Percentiles rank a stretch among this genome's conserved stretches.
phyloP scores from a whole-genome alignment of 2,113 vertebrate genomes.

The Trematocara nigrifrons region DNA sequence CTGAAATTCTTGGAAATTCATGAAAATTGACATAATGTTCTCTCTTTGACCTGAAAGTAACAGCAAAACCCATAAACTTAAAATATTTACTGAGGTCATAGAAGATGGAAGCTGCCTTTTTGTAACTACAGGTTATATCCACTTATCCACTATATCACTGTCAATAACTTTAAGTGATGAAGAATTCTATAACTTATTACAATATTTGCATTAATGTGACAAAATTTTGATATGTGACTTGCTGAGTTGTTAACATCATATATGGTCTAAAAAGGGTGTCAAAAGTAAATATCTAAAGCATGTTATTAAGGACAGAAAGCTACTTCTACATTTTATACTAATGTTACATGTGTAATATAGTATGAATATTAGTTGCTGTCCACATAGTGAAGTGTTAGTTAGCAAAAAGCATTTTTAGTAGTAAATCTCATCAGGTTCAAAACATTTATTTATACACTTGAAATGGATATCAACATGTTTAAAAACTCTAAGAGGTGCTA shows the following conservation, averaged over 20 bases:
- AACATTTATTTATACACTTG: background rate
- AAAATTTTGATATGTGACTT: background rate
- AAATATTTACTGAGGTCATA: background rate
- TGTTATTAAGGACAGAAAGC: background rate
- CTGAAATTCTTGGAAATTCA: background rate
- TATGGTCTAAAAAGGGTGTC: background rate
- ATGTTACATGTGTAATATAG: background rate
- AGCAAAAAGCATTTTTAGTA: background rate
- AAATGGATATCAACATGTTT: background rate
- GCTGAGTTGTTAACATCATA: background rate
- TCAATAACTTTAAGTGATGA: background rate
- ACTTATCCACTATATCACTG: background rate
- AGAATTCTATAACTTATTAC: background rate
- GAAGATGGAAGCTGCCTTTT: background rate
- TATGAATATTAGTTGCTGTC: background rate
- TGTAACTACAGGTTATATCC: background rate
- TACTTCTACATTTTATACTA: background rate
- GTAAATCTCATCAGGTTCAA: background rate
- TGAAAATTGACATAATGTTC: background rate
- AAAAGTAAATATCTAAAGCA: background rate
- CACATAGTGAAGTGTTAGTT: background rate
- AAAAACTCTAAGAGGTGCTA: background rate
- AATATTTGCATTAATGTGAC: background rate
- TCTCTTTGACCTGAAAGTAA: background rate
- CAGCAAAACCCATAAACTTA: background rate